These are phyloP conservation scores for Scaptodrosophila lebanonensis DNA, from an alignment of 1,140 invertebrate species.

Conservation along the genomic window DNA sequence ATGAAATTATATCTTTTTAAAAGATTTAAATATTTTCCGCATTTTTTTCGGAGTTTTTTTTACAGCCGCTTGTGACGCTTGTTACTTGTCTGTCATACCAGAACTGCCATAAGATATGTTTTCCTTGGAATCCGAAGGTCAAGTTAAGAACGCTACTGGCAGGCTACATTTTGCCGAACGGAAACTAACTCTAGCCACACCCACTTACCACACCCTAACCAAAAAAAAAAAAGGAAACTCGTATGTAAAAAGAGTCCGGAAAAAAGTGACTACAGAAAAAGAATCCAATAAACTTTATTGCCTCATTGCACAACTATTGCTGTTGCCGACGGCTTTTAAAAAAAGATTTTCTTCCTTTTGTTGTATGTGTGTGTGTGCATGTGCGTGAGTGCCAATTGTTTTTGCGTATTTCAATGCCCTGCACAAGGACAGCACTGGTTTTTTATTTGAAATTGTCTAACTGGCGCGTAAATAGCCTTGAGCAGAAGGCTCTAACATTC, in stretches of 20 bases:
- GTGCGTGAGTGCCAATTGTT: conserved; percentile 7
- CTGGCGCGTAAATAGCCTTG: conserved; percentile 41
- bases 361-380: conserved; percentile 7
- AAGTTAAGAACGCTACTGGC: too few relatives aligned
- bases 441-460: conserved; percentile 39
- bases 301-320: conserved; percentile 37
- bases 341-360: conserved; percentile 15
- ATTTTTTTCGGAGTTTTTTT: too few relatives aligned
- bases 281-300: conserved; percentile 45
- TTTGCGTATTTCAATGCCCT: neutral
- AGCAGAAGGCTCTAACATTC: conserved; percentile 17
- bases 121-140: too few relatives aligned
- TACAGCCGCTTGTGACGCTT: too few relatives aligned
- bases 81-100: too few relatives aligned
- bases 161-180: too few relatives aligned
- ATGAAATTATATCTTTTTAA: too few relatives aligned
- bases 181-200: neutral
- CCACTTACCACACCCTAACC: neutral
- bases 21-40: too few relatives aligned
- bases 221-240: conserved; percentile 15
- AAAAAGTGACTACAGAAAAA: conserved; percentile 2
- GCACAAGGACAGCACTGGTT: neutral
- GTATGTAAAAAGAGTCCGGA: too few relatives aligned
- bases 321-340: conserved; percentile 13
- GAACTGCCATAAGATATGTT: too few relatives aligned